Percentiles rank a stretch among this genome's conserved stretches.
These are phyloP conservation scores for Zeuzera pyrina DNA, from an alignment of 2,888 invertebrate species.

Conservation along the genomic window DNA sequence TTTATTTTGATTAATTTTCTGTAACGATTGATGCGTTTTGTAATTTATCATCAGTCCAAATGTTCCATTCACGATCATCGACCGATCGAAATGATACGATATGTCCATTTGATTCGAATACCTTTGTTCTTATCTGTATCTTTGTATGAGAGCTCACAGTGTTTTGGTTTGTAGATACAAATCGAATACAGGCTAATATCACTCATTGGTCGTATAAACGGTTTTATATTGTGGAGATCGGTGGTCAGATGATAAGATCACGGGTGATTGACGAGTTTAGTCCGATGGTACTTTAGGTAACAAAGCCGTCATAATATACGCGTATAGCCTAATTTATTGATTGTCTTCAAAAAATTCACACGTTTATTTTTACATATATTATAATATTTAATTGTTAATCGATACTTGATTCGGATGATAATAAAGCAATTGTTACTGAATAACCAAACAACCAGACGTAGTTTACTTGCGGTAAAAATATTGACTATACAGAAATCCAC, in stretches of 20 bases:
- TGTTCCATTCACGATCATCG: slow-evolving; percentile 56
- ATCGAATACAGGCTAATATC: slow-evolving; percentile 58
- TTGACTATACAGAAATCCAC: no score
- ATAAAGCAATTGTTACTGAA: no score
- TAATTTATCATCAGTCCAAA: slow-evolving; percentile 57
- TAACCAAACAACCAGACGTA: no score
- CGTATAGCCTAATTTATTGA: no score
- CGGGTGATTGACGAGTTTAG: slow-evolving; percentile 57
- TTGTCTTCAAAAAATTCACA: no score
- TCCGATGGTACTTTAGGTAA: no score
- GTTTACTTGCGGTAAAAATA: no score
- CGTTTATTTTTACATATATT: no score
- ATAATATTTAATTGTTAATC: no score
- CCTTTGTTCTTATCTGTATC: slow-evolving; percentile 13
- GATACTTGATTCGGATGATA: no score
- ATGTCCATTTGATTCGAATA: slow-evolving; percentile 29
- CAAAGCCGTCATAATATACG: no score
- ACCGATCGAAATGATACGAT: slow-evolving; percentile 42
- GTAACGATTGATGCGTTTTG: slow-evolving; percentile 58
- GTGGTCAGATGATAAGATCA: slow-evolving; percentile 55
- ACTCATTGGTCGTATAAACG: slow-evolving; percentile 57
- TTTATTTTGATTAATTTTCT: slow-evolving; percentile 58
- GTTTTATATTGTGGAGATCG: slow-evolving; percentile 65
- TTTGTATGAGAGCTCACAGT: slow-evolving; percentile 23
- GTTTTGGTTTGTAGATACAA: slow-evolving; percentile 40